A percentile compares a stretch with the other conserved stretches of the same genome.
Conservation (phyloP, 2,888 invertebrate genomes). For the Eupithecia centaureata region DNA sequence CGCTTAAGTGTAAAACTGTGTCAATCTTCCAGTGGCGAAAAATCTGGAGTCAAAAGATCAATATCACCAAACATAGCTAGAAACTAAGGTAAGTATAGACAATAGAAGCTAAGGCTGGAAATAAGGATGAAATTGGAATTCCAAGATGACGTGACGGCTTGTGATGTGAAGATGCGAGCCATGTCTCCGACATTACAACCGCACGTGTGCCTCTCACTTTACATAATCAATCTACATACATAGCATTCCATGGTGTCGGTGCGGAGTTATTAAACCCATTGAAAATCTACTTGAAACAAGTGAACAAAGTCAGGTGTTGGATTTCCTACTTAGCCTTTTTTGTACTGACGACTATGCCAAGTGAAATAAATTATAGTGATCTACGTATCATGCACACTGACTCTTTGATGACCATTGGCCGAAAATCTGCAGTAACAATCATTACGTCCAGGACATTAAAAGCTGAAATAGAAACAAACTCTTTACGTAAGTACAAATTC, state of each 20-base stretch:
- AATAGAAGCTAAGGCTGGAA: background rate
- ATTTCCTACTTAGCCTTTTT: background rate
- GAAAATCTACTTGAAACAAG: conserved; percentile 5
- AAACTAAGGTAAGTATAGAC: background rate
- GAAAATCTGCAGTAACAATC: background rate
- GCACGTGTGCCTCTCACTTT: conserved; percentile 15
- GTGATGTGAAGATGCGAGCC: conserved; percentile 9
- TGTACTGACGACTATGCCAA: background rate
- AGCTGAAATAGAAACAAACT: conserved; percentile 4
- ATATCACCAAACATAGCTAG: background rate
- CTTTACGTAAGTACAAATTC: background rate
- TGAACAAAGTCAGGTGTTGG: background rate
- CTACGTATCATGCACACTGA: background rate
- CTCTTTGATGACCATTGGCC: background rate
- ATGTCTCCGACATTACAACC: conserved; percentile 6
- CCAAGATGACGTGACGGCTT: conserved; percentile 7
- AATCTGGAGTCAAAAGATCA: background rate
- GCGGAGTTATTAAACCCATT: background rate
- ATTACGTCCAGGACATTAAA: background rate
- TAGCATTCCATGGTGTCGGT: conserved; percentile 2
- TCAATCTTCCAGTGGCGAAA: background rate
- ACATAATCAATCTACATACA: conserved; percentile 22
- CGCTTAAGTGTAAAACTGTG: background rate
- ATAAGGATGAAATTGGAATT: conserved; percentile 12
- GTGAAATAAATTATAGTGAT: background rate